These are phyloP conservation scores for Hormaphis cornu DNA, from an alignment of 1,140 invertebrate genomes.

Conservation along the genomic window DNA sequence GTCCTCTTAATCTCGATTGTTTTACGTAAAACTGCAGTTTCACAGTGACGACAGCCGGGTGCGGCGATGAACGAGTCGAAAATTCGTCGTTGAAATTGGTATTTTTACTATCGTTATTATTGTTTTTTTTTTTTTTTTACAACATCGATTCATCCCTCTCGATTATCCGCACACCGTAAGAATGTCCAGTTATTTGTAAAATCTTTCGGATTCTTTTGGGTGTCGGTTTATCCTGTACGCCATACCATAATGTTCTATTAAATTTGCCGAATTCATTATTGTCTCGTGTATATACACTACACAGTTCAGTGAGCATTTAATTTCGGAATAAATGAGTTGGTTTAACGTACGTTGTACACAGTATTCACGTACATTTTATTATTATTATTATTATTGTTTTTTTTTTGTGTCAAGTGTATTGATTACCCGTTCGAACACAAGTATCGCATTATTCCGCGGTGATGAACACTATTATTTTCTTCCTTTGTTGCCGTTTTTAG, in stretches of 20 bases:
- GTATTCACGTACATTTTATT: neutral
- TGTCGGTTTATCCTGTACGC: neutral
- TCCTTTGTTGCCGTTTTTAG: too few relatives aligned
- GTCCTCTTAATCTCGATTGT: too few relatives aligned
- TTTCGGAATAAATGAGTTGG: constrained; percentile 2
- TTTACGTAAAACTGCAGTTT: too few relatives aligned
- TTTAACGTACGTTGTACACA: neutral
- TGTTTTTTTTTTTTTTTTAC: too few relatives aligned
- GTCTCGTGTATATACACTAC: neutral
- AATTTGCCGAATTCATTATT: neutral
- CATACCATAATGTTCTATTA: neutral
- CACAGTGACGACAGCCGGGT: too few relatives aligned
- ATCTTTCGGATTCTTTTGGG: neutral
- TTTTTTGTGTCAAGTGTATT: neutral
- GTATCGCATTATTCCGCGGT: neutral
- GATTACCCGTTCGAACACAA: neutral
- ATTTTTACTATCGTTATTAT: too few relatives aligned
- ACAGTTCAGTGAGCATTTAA: neutral
- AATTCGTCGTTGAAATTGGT: too few relatives aligned
- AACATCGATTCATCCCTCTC: too few relatives aligned
- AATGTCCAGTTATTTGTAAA: neutral
- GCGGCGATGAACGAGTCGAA: too few relatives aligned
- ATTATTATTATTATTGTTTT: neutral
- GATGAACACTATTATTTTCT: neutral
- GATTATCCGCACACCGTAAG: too few relatives aligned